A percentile compares a stretch with the other conserved stretches of the same genome.
phyloP scores from a whole-genome alignment of 2,797 vertebrate genomes.

The Molossus molossus region DNA sequence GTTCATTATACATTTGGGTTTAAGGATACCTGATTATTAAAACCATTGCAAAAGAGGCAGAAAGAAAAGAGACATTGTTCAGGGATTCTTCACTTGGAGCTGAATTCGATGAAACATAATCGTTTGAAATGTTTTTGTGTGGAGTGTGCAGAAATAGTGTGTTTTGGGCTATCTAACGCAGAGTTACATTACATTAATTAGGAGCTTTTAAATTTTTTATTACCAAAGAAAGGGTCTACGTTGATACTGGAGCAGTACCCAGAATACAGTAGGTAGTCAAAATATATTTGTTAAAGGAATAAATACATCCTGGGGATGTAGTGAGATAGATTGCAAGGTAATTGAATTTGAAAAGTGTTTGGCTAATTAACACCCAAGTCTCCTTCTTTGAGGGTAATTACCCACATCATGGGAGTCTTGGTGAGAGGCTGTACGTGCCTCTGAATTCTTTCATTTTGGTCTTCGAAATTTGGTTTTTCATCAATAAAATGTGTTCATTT shows the following conservation, averaged over 20 bases:
- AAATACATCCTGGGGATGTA: not conserved
- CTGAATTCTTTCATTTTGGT: not conserved
- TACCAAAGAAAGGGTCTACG: not conserved
- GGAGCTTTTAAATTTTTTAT: not conserved
- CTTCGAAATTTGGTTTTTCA: conserved; percentile 2
- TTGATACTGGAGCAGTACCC: not conserved
- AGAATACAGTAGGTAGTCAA: not conserved
- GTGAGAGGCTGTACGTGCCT: not conserved
- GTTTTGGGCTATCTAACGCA: not conserved
- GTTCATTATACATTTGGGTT: not conserved
- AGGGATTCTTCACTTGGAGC: not conserved
- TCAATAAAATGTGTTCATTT: not conserved
- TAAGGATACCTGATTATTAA: not conserved
- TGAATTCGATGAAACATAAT: not conserved
- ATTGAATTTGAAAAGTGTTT: conserved; percentile 44
- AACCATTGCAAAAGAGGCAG: not conserved
- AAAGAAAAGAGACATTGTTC: not conserved
- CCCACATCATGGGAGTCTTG: not conserved
- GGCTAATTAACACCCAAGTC: not conserved
- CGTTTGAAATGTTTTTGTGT: not conserved
- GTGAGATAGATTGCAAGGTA: not conserved
- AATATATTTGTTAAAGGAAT: not conserved
- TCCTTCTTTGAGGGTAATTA: not conserved
- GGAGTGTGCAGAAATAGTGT: not conserved
- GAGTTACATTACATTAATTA: not conserved